Conservation (phyloP, 2,797 vertebrate species). For the Odontamblyopus rebecca region DNA sequence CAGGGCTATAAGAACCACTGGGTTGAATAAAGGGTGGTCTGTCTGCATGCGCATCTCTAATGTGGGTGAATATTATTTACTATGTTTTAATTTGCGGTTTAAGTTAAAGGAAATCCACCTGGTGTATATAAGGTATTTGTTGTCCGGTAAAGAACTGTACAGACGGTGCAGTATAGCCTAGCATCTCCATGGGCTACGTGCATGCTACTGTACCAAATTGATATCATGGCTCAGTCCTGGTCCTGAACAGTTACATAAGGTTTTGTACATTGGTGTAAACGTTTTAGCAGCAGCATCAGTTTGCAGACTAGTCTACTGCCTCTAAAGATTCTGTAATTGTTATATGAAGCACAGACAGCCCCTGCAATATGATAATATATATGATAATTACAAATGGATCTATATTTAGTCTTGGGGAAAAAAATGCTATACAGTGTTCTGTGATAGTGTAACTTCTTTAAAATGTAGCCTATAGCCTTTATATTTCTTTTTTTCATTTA, state of each 20-base stretch:
- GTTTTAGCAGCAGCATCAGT: background rate
- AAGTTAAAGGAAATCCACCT: background rate
- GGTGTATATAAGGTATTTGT: background rate
- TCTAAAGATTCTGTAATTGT: background rate
- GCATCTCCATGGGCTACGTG: background rate
- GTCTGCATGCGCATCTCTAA: background rate
- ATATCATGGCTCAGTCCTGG: background rate
- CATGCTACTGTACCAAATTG: background rate
- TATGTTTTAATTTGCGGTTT: background rate
- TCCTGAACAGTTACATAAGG: background rate
- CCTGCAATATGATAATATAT: background rate
- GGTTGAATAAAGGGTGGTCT: slow-evolving; percentile 15
- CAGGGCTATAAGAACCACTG: slow-evolving; percentile 27
- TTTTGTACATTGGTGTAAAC: background rate
- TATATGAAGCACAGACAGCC: background rate
- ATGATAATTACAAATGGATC: background rate
- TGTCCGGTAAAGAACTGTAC: background rate
- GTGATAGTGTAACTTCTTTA: background rate
- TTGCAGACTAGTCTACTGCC: background rate
- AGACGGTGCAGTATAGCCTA: background rate
- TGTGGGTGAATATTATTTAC: background rate
- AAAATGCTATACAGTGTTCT: no score
- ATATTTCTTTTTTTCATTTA: no score
- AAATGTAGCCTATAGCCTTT: background rate
- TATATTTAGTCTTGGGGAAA: no score